phyloP scores from a whole-genome alignment of 1,140 invertebrate genomes.

The Eurosta solidaginis region DNA sequence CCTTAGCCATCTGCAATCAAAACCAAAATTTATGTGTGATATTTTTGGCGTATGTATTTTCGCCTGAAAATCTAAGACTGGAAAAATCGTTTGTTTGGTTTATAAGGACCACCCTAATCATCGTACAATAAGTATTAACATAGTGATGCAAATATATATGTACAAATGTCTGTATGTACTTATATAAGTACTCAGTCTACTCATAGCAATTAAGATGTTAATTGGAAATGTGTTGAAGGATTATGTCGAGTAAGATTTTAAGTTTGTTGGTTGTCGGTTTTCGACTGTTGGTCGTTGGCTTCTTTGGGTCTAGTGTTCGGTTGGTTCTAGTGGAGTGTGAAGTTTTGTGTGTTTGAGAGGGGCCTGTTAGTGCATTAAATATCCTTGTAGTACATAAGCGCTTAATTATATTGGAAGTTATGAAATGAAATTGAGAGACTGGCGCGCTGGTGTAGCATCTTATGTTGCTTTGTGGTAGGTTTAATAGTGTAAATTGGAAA shows the following conservation, averaged over 20 bases:
- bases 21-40: too few species aligned
- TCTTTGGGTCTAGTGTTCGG: not conserved
- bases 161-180: not conserved
- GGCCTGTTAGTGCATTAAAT: slow-evolving; percentile 19
- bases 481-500: slow-evolving; percentile 15
- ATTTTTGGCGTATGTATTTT: too few species aligned
- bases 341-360: not conserved
- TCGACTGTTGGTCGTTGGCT: not conserved
- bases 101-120: too few species aligned
- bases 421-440: slow-evolving; percentile 16
- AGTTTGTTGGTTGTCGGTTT: slow-evolving; percentile 20
- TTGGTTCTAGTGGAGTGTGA: not conserved
- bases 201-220: slow-evolving; percentile 32
- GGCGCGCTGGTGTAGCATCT: not conserved
- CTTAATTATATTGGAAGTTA: slow-evolving; percentile 10
- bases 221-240: slow-evolving; percentile 32
- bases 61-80: too few species aligned
- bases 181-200: not conserved
- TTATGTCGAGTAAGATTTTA: slow-evolving; percentile 31
- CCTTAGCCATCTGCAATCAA: too few species aligned
- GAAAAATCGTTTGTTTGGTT: too few species aligned
- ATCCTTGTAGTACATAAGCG: slow-evolving; percentile 21
- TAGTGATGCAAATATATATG: too few species aligned
- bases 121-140: too few species aligned
- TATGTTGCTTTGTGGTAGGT: not conserved